Evolutionary conservation across 1,140 invertebrate genomes (phyloP).

Genomic region (Dinothrombium tinctorium): DNA sequence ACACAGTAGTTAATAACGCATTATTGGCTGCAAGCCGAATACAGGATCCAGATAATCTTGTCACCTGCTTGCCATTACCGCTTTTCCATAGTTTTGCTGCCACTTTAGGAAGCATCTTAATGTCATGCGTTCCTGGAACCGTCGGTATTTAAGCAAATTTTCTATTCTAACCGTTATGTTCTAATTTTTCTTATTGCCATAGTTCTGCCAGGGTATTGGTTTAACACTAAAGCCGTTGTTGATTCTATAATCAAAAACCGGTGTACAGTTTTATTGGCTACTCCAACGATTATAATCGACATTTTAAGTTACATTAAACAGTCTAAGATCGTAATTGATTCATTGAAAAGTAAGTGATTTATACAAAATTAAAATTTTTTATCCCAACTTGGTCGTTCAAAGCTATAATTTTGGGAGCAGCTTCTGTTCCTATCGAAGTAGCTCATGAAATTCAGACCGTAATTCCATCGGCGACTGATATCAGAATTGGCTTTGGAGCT

Average conservation of each 20-base stretch:
- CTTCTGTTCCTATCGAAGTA: slow-evolving; percentile 8
- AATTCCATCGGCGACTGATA: slow-evolving; percentile 2
- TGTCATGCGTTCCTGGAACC: background rate
- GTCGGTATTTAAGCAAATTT: background rate
- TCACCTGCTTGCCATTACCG: slow-evolving; percentile 52
- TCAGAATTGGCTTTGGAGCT: slow-evolving; percentile 10
- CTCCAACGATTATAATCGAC: slow-evolving; percentile 91
- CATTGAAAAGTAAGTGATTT: background rate
- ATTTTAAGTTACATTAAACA: slow-evolving; percentile 25
- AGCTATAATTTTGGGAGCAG: slow-evolving; percentile 4
- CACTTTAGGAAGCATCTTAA: slow-evolving; percentile 34
- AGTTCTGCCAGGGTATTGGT: slow-evolving; percentile 1
- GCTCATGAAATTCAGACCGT: background rate
- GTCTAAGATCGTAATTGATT: background rate
- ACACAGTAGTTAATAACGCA: slow-evolving; percentile 62
- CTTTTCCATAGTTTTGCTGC: slow-evolving; percentile 79
- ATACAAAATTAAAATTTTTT: background rate
- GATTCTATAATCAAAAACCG: background rate
- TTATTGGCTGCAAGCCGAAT: slow-evolving; percentile 35
- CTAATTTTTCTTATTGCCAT: background rate
- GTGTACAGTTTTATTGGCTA: slow-evolving; percentile 56
- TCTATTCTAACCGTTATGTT: background rate
- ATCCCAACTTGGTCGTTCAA: background rate
- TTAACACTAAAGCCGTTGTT: background rate
- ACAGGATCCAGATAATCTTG: slow-evolving; percentile 18